Percentiles rank a stretch among this genome's conserved stretches.
These are phyloP conservation scores for Crossocerus cetratus DNA, from an alignment of 2,888 invertebrate genomes.

Conservation along the genomic window DNA sequence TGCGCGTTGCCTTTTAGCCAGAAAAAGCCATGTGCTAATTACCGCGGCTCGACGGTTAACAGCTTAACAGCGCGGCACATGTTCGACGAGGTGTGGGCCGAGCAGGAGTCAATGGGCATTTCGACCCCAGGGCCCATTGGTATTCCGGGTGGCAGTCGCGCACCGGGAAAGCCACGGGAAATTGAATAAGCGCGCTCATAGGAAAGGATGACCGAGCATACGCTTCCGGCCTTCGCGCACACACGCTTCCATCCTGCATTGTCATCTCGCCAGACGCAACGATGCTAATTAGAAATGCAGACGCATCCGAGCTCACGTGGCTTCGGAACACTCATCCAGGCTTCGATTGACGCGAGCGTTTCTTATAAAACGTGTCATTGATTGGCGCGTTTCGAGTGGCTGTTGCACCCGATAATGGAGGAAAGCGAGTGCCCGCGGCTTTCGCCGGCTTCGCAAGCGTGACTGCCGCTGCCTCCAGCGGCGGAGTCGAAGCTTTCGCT, in stretches of 20 bases:
- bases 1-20: not conserved
- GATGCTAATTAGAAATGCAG: no score
- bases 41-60: no score
- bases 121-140: not conserved
- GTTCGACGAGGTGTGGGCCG: not conserved
- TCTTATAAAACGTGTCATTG: not conserved
- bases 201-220: not conserved
- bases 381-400: not conserved
- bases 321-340: no score
- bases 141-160: not conserved
- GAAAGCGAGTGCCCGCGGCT: conserved; percentile 50
- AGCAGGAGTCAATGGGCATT: conserved; percentile 2
- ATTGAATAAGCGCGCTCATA: not conserved
- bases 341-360: no score
- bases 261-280: no score
- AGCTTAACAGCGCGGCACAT: not conserved
- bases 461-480: conserved; percentile 29
- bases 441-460: conserved; percentile 53
- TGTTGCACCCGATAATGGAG: not conserved
- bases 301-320: not conserved
- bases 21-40: not conserved
- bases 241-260: no score
- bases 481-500: conserved; percentile 50
- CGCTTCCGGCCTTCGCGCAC: no score
- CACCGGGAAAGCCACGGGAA: not conserved